These are phyloP conservation scores for Taeniopygia guttata DNA, from an alignment of 2,797 vertebrate species.

Conservation along the genomic window DNA sequence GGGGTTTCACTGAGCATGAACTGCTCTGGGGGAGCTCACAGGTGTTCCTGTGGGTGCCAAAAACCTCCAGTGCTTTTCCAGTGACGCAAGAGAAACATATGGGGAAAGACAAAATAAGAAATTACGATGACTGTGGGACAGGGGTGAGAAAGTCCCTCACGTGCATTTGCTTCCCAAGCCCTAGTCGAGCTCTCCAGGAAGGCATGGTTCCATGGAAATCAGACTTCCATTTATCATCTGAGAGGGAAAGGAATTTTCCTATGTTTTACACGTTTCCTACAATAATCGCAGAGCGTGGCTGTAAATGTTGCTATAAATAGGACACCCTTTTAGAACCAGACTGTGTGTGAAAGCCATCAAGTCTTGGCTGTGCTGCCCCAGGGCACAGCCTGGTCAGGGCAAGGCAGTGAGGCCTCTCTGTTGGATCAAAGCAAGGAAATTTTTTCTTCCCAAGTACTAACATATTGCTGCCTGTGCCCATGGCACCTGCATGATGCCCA, in stretches of 20 bases:
- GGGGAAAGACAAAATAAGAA: slow-evolving; percentile 59
- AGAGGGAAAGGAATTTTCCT: slow-evolving; percentile 61
- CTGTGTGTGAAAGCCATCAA: slow-evolving; percentile 45
- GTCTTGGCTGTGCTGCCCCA: slow-evolving; percentile 17
- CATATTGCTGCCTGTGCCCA: not conserved
- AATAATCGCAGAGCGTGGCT: slow-evolving; percentile 34
- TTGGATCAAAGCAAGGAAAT: not conserved
- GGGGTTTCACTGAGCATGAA: not conserved
- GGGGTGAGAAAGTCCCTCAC: slow-evolving; percentile 37
- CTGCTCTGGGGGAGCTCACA: not conserved
- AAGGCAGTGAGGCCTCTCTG: not conserved
- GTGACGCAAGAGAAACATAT: slow-evolving; percentile 43
- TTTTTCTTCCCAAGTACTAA: not conserved
- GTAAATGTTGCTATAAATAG: slow-evolving; percentile 67
- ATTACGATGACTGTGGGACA: not conserved
- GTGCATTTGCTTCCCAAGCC: slow-evolving; percentile 37
- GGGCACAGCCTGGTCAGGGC: slow-evolving; percentile 13
- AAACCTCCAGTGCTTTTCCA: slow-evolving; percentile 50
- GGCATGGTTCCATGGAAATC: slow-evolving; percentile 58
- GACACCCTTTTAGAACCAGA: slow-evolving; percentile 35
- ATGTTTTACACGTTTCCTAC: slow-evolving; percentile 64
- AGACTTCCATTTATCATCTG: slow-evolving; percentile 63
- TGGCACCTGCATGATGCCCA: not conserved
- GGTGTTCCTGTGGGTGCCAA: slow-evolving; percentile 50
- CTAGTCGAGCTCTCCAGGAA: slow-evolving; percentile 1